Evolutionary conservation across 2,888 invertebrate species (phyloP).

Genomic region (Platerodrilus igneus): DNA sequence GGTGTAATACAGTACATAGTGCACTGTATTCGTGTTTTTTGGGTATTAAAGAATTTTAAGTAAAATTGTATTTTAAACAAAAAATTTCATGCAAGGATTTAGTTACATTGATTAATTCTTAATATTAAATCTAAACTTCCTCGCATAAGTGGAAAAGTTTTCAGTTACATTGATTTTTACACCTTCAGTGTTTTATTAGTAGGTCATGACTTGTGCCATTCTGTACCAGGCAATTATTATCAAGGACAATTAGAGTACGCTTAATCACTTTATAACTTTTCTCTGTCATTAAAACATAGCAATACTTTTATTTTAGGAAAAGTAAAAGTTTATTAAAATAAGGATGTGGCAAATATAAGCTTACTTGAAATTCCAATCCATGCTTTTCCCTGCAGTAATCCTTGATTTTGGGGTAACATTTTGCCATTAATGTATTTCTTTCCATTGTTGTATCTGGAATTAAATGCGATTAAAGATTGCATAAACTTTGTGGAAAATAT

Average conservation of each 20-base stretch:
- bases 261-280: constrained; percentile 4
- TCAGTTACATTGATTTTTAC: constrained; percentile 14
- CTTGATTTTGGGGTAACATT: constrained; percentile 94
- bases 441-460: constrained; percentile 92
- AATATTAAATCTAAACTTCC: too few relatives aligned
- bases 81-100: too few relatives aligned
- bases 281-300: constrained; percentile 4
- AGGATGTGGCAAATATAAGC: constrained; percentile 14
- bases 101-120: too few relatives aligned
- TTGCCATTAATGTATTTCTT: constrained; percentile 94
- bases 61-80: too few relatives aligned
- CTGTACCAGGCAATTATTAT: constrained; percentile 27
- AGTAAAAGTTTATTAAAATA: too few relatives aligned
- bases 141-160: constrained; percentile 8
- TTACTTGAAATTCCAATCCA: constrained; percentile 95
- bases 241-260: constrained; percentile 28
- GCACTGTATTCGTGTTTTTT: too few relatives aligned
- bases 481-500: too few relatives aligned
- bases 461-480: constrained; percentile 3
- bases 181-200: constrained; percentile 12
- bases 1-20: too few relatives aligned
- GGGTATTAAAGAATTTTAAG: too few relatives aligned
- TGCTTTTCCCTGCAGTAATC: constrained; percentile 96
- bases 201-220: constrained; percentile 28
- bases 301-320: too few relatives aligned